A percentile compares a stretch with the other conserved stretches of the same genome.
Conservation (phyloP, 1,140 invertebrate genomes). For the Dendrolimus kikuchii region DNA sequence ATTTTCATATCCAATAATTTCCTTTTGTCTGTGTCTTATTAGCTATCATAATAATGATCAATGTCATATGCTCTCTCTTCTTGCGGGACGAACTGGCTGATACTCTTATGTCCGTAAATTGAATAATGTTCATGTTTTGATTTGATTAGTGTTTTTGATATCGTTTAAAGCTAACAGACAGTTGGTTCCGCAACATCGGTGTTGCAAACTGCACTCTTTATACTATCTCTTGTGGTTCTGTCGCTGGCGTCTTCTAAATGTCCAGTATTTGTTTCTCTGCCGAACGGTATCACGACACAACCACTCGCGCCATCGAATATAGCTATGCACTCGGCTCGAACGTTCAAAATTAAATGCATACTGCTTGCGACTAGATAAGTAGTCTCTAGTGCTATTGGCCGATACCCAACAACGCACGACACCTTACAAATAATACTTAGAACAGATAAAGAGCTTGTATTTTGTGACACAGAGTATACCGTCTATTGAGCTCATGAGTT, state of each 20-base stretch:
- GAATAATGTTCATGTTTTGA: not conserved
- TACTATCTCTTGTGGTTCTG: slow-evolving; percentile 67
- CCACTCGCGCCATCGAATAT: slow-evolving; percentile 57
- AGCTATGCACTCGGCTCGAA: slow-evolving; percentile 67
- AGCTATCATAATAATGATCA: slow-evolving; percentile 59
- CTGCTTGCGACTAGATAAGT: slow-evolving; percentile 68
- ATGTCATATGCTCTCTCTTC: slow-evolving; percentile 58
- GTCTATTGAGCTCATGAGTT: slow-evolving; percentile 47
- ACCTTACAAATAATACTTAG: slow-evolving; percentile 60
- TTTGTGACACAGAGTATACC: slow-evolving; percentile 67
- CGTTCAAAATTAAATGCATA: slow-evolving; percentile 68
- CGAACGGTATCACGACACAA: slow-evolving; percentile 46
- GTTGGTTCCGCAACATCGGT: slow-evolving; percentile 53
- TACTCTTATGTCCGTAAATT: not conserved
- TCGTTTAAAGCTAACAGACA: slow-evolving; percentile 20
- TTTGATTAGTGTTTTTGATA: not conserved
- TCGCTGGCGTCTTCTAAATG: slow-evolving; percentile 64
- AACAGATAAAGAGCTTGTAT: slow-evolving; percentile 69
- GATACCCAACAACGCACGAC: slow-evolving; percentile 63
- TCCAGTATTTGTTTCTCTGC: slow-evolving; percentile 55
- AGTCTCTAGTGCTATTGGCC: slow-evolving; percentile 69
- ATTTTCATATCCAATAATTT: slow-evolving; percentile 37
- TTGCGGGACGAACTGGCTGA: slow-evolving; percentile 42
- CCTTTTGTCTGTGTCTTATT: slow-evolving; percentile 56
- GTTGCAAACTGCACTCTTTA: slow-evolving; percentile 72